A percentile compares a stretch with the other conserved stretches of the same genome.
Conservation (phyloP, 37 sponge, comb jelly and placozoan species). For the Halichondria panicea region DNA sequence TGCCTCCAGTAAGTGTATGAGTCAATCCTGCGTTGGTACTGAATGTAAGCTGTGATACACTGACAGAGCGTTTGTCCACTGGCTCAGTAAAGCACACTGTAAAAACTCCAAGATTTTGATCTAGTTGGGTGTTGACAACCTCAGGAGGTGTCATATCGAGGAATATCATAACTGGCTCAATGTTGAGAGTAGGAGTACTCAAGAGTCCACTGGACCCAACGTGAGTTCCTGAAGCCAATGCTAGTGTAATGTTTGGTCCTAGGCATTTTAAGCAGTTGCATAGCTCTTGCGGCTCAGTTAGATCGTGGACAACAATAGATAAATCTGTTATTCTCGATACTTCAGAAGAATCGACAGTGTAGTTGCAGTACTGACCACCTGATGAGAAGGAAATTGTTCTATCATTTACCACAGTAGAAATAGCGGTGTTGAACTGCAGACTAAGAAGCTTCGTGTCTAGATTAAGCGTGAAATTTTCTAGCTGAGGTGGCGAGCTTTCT, state of each 20-base stretch:
- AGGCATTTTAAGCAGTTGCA: constrained; percentile 20
- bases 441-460: not conserved
- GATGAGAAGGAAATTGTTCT: not conserved
- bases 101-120: constrained; percentile 46
- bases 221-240: constrained; percentile 11
- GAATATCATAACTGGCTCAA: not conserved
- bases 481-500: constrained; percentile 7
- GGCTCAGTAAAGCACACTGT: constrained; percentile 57
- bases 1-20: constrained; percentile 15
- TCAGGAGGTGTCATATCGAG: constrained; percentile 52
- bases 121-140: constrained; percentile 27
- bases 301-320: constrained; percentile 1
- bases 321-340: not conserved
- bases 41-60: constrained; percentile 31
- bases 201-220: not conserved
- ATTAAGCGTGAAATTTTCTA: constrained; percentile 9
- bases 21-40: not conserved
- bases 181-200: not conserved
- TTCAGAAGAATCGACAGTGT: not conserved
- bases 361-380: not conserved
- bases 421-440: constrained; percentile 5
- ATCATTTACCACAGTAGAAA: not conserved
- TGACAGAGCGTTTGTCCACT: constrained; percentile 56
- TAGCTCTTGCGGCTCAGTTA: not conserved
- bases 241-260: not conserved